phyloP scores from a whole-genome alignment of 2,888 invertebrate genomes.

The Cheilosia scutellata region DNA sequence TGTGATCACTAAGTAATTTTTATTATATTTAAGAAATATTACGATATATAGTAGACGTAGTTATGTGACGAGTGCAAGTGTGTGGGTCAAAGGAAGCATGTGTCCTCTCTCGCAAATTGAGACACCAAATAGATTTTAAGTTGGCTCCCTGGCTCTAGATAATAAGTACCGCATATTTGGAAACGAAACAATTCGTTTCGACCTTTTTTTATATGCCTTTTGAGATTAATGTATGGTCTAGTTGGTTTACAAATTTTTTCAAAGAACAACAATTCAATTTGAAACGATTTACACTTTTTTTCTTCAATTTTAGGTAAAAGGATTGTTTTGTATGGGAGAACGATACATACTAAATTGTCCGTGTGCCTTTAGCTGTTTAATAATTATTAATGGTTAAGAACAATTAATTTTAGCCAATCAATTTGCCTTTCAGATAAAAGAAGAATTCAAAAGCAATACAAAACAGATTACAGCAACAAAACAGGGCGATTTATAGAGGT shows the following conservation, averaged over 20 bases:
- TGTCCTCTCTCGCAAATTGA: slow-evolving; percentile 11
- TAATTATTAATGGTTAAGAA: not conserved
- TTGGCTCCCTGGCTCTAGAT: slow-evolving; percentile 32
- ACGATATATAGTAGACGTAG: slow-evolving; percentile 29
- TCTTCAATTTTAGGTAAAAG: slow-evolving; percentile 44
- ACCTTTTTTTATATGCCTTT: not conserved
- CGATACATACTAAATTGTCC: slow-evolving; percentile 57
- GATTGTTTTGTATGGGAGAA: slow-evolving; percentile 57
- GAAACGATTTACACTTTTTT: slow-evolving; percentile 8
- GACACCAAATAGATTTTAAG: slow-evolving; percentile 28
- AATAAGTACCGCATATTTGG: slow-evolving; percentile 16
- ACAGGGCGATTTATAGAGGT: not conserved
- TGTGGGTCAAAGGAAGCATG: slow-evolving; percentile 60
- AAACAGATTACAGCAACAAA: not conserved
- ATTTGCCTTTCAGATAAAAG: slow-evolving; percentile 27
- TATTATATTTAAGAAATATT: slow-evolving; percentile 62
- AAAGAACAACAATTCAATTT: slow-evolving; percentile 8
- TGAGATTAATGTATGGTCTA: slow-evolving; percentile 28
- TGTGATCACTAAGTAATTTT: slow-evolving; percentile 73
- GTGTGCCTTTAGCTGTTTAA: slow-evolving; percentile 67
- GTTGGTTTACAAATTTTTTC: slow-evolving; percentile 21
- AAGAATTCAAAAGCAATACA: slow-evolving; percentile 31
- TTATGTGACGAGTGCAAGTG: slow-evolving; percentile 52
- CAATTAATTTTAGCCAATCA: slow-evolving; percentile 24
- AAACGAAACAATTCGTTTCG: slow-evolving; percentile 2